These are phyloP conservation scores for Tholera decimalis DNA, from an alignment of 2,888 invertebrate genomes.

Conservation along the genomic window DNA sequence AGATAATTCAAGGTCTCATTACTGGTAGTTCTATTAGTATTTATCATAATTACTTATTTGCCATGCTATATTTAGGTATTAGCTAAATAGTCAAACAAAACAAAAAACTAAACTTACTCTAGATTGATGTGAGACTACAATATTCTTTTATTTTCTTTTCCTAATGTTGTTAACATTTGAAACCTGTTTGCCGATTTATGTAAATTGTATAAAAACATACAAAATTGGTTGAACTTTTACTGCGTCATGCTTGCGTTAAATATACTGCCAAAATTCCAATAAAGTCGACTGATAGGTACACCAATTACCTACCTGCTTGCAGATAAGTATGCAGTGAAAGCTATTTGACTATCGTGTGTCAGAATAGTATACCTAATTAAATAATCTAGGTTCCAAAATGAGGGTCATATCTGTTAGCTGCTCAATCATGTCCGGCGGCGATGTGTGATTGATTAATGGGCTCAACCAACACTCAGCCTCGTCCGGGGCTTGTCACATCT, in stretches of 20 bases:
- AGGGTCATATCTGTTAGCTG: slow-evolving; percentile 61
- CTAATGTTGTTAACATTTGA: slow-evolving; percentile 2
- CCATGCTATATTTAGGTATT: not conserved
- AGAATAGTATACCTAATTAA: slow-evolving; percentile 43
- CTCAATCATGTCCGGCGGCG: slow-evolving; percentile 56
- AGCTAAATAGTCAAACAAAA: not conserved
- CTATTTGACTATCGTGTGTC: slow-evolving; percentile 28
- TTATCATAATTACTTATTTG: not conserved
- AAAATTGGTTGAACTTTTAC: not conserved
- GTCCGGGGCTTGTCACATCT: slow-evolving; percentile 33
- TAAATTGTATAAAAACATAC: not conserved
- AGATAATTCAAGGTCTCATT: not conserved
- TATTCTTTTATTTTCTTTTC: not conserved
- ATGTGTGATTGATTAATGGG: slow-evolving; percentile 59
- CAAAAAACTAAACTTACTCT: not conserved
- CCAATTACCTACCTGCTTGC: slow-evolving; percentile 1
- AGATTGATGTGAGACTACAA: not conserved
- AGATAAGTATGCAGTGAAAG: slow-evolving; percentile 33
- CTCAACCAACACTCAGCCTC: slow-evolving; percentile 51
- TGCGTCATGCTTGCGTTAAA: slow-evolving; percentile 1
- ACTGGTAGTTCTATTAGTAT: not conserved
- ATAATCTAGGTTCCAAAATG: slow-evolving; percentile 51
- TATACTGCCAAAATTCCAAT: not conserved
- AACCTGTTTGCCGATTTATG: slow-evolving; percentile 1
- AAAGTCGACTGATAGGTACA: slow-evolving; percentile 12